phyloP scores from a whole-genome alignment of 35 echinoderm and acorn worm genomes.

The Eucidaris tribuloides region DNA sequence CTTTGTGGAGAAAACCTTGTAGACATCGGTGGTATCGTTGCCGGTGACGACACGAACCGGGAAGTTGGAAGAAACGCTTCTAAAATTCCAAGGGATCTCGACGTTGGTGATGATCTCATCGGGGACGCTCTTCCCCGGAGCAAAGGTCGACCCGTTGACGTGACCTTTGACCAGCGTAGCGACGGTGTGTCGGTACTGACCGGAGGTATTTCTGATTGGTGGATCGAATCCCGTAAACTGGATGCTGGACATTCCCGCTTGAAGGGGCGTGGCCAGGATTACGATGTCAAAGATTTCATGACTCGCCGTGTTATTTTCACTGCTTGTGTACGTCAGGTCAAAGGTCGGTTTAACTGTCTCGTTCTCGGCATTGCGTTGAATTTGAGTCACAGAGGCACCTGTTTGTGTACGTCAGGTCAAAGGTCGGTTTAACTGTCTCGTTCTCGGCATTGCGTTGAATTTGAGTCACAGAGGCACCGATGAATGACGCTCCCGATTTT shows the following conservation, averaged over 20 bases:
- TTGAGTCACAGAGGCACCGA: background rate
- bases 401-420: background rate
- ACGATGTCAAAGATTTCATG: conserved; percentile 72
- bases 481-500: conserved; percentile 19
- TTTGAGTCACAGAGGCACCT: too few species aligned
- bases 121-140: conserved; percentile 25
- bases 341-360: background rate
- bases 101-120: conserved; percentile 46
- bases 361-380: background rate
- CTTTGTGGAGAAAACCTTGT: conserved; percentile 80
- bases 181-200: conserved; percentile 70
- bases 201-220: conserved; percentile 42
- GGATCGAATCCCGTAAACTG: conserved; percentile 54
- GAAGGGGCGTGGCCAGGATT: conserved; percentile 65
- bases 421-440: background rate
- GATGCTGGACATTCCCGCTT: conserved; percentile 43
- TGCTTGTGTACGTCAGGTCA: background rate
- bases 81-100: conserved; percentile 53
- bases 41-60: conserved; percentile 23
- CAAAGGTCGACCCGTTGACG: conserved; percentile 56
- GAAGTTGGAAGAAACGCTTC: conserved; percentile 71
- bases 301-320: background rate
- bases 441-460: background rate
- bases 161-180: conserved; percentile 70
- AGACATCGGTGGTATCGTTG: conserved; percentile 26